These are phyloP conservation scores for Drosophila leontia DNA, from an alignment of 1,140 invertebrate species.

Conservation along the genomic window DNA sequence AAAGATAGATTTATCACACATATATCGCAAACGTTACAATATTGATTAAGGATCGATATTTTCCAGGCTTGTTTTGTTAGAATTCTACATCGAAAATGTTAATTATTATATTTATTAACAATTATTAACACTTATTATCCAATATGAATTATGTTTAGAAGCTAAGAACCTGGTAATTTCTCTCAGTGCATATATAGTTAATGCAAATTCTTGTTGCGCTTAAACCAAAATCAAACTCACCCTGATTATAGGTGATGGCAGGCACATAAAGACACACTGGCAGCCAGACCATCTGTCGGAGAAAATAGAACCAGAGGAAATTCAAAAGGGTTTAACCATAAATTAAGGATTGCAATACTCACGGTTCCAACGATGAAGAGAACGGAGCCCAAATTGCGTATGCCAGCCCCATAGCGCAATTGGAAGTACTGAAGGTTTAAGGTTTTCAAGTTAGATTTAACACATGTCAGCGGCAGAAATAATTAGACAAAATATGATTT, in stretches of 20 bases:
- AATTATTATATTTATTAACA: no score
- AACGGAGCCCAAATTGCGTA: conserved; percentile 90
- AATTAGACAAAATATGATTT: neutral
- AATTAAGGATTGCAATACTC: conserved; percentile 73
- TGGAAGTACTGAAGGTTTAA: conserved; percentile 90
- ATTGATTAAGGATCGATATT: no score
- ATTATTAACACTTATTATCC: no score
- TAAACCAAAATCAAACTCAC: conserved; percentile 79
- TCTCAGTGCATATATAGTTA: neutral
- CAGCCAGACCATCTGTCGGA: conserved; percentile 86
- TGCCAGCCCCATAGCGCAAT: conserved; percentile 89
- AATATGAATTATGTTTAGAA: no score
- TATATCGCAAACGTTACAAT: no score
- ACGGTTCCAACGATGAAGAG: conserved; percentile 90
- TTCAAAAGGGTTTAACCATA: neutral
- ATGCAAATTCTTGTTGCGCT: neutral
- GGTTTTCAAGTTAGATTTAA: conserved; percentile 16
- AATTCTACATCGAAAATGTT: no score
- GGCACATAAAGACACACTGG: conserved; percentile 93
- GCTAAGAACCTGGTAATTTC: neutral
- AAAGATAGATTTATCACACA: no score
- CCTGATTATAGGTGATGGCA: conserved; percentile 92
- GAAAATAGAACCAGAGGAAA: neutral
- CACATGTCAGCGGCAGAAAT: neutral
- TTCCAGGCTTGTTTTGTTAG: no score